phyloP scores from a whole-genome alignment of 1,140 invertebrate species.

The Cotesia chilonis region DNA sequence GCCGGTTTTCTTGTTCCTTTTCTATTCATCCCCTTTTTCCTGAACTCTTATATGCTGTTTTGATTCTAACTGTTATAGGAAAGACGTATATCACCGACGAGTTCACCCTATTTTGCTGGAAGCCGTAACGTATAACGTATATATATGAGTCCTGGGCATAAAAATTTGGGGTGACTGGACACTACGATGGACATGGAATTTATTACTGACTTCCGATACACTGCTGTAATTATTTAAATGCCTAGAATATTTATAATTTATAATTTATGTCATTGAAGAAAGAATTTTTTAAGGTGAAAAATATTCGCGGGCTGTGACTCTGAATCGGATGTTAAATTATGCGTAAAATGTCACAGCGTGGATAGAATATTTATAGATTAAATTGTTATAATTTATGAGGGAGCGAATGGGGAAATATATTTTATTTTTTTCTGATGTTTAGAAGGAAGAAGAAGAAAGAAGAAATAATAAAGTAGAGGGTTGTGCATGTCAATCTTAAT shows the following conservation, averaged over 20 bases:
- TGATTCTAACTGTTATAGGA: slow-evolving; percentile 59
- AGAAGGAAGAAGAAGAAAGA: not conserved
- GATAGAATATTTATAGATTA: slow-evolving; percentile 56
- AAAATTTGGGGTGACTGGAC: slow-evolving; percentile 10
- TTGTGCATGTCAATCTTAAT: slow-evolving; percentile 48
- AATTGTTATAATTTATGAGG: not conserved
- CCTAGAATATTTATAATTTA: not conserved
- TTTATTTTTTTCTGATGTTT: not conserved
- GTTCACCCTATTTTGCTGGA: slow-evolving; percentile 45
- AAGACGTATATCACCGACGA: slow-evolving; percentile 55
- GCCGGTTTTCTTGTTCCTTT: not conserved
- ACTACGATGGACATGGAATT: slow-evolving; percentile 40
- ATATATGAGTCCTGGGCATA: slow-evolving; percentile 25
- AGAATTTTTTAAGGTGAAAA: not conserved
- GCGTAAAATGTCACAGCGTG: slow-evolving; percentile 61
- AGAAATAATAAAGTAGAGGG: slow-evolving; percentile 12
- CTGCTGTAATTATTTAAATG: not conserved
- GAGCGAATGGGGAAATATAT: not conserved
- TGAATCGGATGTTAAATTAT: slow-evolving; percentile 57
- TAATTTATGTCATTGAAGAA: not conserved
- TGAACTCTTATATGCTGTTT: slow-evolving; percentile 47
- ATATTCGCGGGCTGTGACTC: slow-evolving; percentile 38
- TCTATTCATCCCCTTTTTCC: not conserved
- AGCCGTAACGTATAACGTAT: too few species aligned
- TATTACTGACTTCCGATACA: slow-evolving; percentile 8